Conservation (phyloP, 2,113 vertebrate genomes). For the Sakesphorus luctuosus region DNA sequence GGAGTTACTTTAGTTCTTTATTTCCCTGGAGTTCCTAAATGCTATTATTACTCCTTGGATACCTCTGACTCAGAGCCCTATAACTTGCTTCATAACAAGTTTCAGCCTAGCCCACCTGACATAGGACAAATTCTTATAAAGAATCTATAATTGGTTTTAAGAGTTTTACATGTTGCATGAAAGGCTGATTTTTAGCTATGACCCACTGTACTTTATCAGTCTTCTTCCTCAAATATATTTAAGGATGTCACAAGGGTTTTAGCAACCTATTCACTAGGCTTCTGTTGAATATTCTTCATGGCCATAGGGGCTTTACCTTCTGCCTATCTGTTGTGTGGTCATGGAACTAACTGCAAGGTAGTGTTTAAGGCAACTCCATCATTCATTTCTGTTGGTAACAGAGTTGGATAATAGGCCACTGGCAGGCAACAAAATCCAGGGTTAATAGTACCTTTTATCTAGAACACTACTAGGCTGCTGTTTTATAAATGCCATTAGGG, state of each 20-base stretch:
- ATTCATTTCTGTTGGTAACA: background rate
- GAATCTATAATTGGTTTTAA: background rate
- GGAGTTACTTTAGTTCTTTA: background rate
- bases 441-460: background rate
- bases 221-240: background rate
- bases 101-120: background rate
- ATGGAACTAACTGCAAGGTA: background rate
- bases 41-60: background rate
- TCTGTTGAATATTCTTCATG: background rate
- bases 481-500: background rate
- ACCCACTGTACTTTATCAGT: background rate
- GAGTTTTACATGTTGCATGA: background rate
- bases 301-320: background rate
- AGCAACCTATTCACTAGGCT: background rate
- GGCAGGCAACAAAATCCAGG: background rate
- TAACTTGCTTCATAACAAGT: background rate
- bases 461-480: background rate
- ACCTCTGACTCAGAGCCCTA: background rate
- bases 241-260: background rate
- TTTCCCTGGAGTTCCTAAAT: background rate
- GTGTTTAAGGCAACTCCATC: background rate
- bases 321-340: background rate
- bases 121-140: background rate
- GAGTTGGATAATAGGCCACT: background rate
- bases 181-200: background rate